These are phyloP conservation scores for Xylocampa areola DNA, from an alignment of 2,888 invertebrate genomes.

Conservation along the genomic window DNA sequence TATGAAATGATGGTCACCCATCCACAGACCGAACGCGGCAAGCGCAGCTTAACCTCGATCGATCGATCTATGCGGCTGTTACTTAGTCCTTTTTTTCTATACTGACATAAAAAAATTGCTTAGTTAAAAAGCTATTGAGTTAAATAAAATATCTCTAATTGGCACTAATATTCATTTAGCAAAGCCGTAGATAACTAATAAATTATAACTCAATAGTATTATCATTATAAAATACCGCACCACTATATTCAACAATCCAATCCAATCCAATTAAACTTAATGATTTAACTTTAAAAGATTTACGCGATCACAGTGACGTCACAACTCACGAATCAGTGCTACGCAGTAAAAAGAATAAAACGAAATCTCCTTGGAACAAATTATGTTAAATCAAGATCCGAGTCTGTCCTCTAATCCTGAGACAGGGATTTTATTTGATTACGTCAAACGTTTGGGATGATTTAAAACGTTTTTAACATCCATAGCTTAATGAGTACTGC, in stretches of 20 bases:
- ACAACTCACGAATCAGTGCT: constrained; percentile 61
- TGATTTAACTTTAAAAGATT: constrained; percentile 75
- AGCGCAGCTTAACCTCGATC: too few relatives aligned
- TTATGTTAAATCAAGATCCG: constrained; percentile 74
- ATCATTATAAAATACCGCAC: constrained; percentile 35
- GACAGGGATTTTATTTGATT: constrained; percentile 78
- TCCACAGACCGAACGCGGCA: too few relatives aligned
- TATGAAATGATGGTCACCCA: too few relatives aligned
- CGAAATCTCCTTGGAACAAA: constrained; percentile 69
- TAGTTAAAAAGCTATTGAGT: too few relatives aligned
- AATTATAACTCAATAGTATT: constrained; percentile 3
- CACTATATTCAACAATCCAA: constrained; percentile 61
- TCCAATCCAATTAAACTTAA: constrained; percentile 74
- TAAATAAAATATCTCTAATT: too few relatives aligned
- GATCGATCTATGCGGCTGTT: too few relatives aligned
- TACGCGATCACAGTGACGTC: constrained; percentile 67
- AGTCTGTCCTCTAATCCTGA: constrained; percentile 67
- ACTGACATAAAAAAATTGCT: too few relatives aligned
- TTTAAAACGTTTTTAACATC: constrained; percentile 65
- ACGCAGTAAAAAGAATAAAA: constrained; percentile 67
- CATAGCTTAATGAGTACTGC: constrained; percentile 56
- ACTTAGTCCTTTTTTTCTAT: too few relatives aligned
- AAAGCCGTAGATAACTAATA: too few relatives aligned
- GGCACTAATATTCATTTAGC: too few relatives aligned
- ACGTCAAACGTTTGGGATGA: constrained; percentile 67